Conservation (phyloP, 1,140 invertebrate genomes). For the Polypedilum pembai region DNA sequence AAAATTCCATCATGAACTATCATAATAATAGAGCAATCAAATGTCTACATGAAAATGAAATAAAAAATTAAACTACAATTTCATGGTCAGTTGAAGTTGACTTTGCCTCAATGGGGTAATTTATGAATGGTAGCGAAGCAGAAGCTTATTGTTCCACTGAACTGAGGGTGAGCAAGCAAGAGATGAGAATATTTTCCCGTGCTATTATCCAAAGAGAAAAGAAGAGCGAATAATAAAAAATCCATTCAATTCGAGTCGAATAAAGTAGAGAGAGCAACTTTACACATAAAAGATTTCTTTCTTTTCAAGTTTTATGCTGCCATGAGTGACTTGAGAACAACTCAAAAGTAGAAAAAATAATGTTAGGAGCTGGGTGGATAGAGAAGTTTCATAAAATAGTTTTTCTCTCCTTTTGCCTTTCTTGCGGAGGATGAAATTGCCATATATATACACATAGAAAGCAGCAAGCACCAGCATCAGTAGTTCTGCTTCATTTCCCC, state of each 20-base stretch:
- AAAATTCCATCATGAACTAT: slow-evolving; percentile 18
- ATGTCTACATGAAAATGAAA: slow-evolving; percentile 18
- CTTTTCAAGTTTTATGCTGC: not conserved
- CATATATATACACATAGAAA: not conserved
- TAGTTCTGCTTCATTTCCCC: slow-evolving; percentile 11
- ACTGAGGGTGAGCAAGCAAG: not conserved
- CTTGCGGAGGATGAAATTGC: not conserved
- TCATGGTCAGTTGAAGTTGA: slow-evolving; percentile 26
- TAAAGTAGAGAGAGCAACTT: not conserved
- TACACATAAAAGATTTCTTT: not conserved
- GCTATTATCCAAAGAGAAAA: not conserved
- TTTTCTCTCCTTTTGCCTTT: slow-evolving; percentile 6
- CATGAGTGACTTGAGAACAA: not conserved
- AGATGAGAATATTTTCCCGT: not conserved
- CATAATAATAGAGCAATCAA: slow-evolving; percentile 18
- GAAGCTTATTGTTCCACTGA: not conserved
- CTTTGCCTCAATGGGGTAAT: slow-evolving; percentile 25
- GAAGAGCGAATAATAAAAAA: slow-evolving; percentile 13
- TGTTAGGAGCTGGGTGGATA: not conserved
- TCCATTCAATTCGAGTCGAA: not conserved
- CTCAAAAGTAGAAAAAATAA: not conserved
- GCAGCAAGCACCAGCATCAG: not conserved
- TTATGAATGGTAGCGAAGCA: slow-evolving; percentile 21
- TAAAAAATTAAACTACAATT: slow-evolving; percentile 23
- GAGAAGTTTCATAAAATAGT: slow-evolving; percentile 6